These are phyloP conservation scores for Cyanistes caeruleus DNA, from an alignment of 2,113 vertebrate species.

Conservation along the genomic window DNA sequence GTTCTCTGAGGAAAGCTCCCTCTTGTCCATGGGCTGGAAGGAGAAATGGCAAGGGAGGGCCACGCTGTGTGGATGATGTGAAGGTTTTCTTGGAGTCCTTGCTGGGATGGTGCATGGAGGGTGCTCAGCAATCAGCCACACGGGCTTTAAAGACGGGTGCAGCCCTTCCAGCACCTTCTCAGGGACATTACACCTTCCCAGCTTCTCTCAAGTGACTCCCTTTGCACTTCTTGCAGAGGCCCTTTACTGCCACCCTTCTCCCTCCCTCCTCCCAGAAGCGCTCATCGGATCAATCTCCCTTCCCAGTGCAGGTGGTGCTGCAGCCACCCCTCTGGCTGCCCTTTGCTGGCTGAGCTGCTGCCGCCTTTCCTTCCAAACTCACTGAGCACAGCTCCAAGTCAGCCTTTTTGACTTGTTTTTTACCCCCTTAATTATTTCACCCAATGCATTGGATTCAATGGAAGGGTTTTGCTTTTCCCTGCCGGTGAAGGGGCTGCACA, in stretches of 20 bases:
- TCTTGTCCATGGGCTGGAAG: neutral
- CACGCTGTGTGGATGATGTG: rapidly evolving
- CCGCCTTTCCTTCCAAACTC: rapidly evolving
- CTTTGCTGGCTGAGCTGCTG: rapidly evolving
- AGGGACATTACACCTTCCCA: neutral
- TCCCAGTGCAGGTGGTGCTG: rapidly evolving
- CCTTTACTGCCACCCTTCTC: rapidly evolving
- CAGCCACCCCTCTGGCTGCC: neutral
- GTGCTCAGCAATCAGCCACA: neutral
- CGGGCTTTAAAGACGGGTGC: rapidly evolving
- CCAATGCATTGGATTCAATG: neutral
- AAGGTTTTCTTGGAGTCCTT: neutral
- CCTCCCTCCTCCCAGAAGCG: neutral
- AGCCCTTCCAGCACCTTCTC: neutral
- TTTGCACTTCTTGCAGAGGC: neutral
- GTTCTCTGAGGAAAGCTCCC: rapidly evolving
- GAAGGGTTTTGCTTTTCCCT: neutral
- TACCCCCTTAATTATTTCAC: neutral
- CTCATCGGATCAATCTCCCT: rapidly evolving
- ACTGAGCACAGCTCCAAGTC: neutral
- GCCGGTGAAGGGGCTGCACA: rapidly evolving
- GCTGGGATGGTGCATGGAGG: neutral
- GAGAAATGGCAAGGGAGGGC: too few species aligned
- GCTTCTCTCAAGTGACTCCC: neutral
- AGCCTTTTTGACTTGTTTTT: neutral